These are phyloP conservation scores for Priocnemis perturbator DNA, from an alignment of 2,888 invertebrate species.

Conservation along the genomic window DNA sequence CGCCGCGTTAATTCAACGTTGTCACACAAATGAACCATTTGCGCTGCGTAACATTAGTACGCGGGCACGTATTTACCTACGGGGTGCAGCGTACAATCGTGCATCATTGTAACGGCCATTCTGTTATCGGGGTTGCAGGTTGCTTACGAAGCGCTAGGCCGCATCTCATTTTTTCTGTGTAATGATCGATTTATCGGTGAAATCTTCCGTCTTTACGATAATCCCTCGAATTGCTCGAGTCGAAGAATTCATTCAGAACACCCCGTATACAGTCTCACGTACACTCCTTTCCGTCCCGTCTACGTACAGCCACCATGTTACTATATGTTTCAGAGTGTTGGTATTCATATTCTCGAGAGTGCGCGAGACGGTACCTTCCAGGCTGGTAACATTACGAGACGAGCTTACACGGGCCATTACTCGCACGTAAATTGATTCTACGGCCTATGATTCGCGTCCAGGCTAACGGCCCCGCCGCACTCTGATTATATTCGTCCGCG, in stretches of 20 bases:
- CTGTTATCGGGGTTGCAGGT: too few species aligned
- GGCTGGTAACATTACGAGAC: constrained; percentile 32
- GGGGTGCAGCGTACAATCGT: not conserved
- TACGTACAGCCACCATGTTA: constrained; percentile 2
- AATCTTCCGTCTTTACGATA: too few species aligned
- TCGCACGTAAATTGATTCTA: constrained; percentile 46
- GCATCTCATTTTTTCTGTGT: too few species aligned
- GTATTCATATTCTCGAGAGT: constrained; percentile 1
- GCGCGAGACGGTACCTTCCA: constrained; percentile 31
- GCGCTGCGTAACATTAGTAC: not conserved
- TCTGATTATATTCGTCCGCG: constrained; percentile 22
- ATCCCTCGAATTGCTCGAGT: too few species aligned
- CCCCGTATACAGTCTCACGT: too few species aligned
- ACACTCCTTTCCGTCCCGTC: too few species aligned
- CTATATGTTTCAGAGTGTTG: too few species aligned
- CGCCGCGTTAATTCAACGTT: constrained; percentile 46
- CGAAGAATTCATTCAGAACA: too few species aligned
- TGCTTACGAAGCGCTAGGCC: too few species aligned
- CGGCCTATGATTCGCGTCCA: constrained; percentile 34
- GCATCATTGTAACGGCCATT: too few species aligned
- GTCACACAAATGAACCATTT: constrained; percentile 36
- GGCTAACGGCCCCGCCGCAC: too few species aligned
- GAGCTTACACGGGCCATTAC: constrained; percentile 39
- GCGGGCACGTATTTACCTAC: not conserved
- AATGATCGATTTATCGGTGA: too few species aligned